Evolutionary conservation across 23 tunicate species (phyloP), one percentile per base, ranked within the genome.

Genomic region (Trididemnum clinides): DNA sequence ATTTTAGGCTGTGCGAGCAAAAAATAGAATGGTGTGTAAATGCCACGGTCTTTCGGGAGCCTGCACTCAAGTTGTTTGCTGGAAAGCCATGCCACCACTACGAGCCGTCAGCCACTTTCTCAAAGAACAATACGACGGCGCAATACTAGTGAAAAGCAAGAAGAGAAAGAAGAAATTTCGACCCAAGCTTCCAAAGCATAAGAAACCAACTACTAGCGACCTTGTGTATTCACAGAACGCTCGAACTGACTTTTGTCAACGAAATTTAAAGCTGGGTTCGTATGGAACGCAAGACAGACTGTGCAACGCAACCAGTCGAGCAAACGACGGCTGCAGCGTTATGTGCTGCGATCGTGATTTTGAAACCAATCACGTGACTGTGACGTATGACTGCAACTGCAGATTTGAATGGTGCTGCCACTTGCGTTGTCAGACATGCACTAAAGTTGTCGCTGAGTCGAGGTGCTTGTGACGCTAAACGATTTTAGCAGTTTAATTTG

Each of bases 41-140:
- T 97, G 99, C 80, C 99, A 97, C 83, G 99, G 99, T 10, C 58
- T 97, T 19, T 71, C 92, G 44, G 99, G 97, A 0, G 71, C 95
- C 50, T 97, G 99, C 72, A 66, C 96, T 0, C 91, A 89, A 62
- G 83, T 59, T 36, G 85, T 90, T 34, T 97, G 95, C 86, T 97
- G 99, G 99, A 77, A 82, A 59, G n/a, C 93, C 18, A 80, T 89
- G 86, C 99, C 97, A 21, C 77, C 88, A 39, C 33, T 87, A n/a
- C 75, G 90, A n/a, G 33, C 50, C n/a, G 80, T 94, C 57, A 82
- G 97, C 62, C 39, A 33, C 22, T 35, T 32, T 28, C 64, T 92
- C 33, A 89, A 89, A 29, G 75, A 87, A 15, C 64, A 64, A 10
- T 92, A 49, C 75, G 80, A 88, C 18, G 80, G 86, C 19, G 88